Conservation (phyloP, 2,888 invertebrate species). For the Cantharis flavilabris region DNA sequence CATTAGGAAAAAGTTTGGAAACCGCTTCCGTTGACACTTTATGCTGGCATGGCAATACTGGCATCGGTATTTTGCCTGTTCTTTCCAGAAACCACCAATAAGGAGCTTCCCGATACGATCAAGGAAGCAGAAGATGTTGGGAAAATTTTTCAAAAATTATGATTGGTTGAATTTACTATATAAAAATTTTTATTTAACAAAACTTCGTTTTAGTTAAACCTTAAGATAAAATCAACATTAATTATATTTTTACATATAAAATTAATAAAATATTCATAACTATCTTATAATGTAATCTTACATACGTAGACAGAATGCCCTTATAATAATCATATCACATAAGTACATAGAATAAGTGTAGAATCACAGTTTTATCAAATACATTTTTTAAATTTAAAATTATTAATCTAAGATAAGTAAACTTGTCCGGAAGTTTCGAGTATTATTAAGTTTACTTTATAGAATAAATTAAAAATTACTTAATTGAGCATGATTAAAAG, state of each 20-base stretch:
- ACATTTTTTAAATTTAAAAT: not conserved
- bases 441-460: not conserved
- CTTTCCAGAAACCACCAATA: slow-evolving; percentile 72
- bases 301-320: not conserved
- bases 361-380: not conserved
- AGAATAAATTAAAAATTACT: too few species aligned
- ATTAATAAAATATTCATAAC: not conserved
- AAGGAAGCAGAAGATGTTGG: slow-evolving; percentile 67
- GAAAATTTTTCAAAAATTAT: not conserved
- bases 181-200: not conserved
- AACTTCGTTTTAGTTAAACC: not conserved
- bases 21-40: slow-evolving; percentile 66
- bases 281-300: not conserved
- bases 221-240: not conserved
- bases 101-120: slow-evolving; percentile 69
- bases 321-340: not conserved
- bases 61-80: slow-evolving; percentile 67
- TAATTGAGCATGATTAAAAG: too few species aligned
- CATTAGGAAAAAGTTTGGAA: slow-evolving; percentile 50
- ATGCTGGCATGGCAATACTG: slow-evolving; percentile 64
- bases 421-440: not conserved
- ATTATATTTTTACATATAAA: not conserved
- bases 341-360: not conserved
- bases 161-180: not conserved
- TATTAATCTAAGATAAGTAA: not conserved